Base-by-base conservation (phyloP, 2,888 invertebrate species). In the Chalcis sispes region DNA sequence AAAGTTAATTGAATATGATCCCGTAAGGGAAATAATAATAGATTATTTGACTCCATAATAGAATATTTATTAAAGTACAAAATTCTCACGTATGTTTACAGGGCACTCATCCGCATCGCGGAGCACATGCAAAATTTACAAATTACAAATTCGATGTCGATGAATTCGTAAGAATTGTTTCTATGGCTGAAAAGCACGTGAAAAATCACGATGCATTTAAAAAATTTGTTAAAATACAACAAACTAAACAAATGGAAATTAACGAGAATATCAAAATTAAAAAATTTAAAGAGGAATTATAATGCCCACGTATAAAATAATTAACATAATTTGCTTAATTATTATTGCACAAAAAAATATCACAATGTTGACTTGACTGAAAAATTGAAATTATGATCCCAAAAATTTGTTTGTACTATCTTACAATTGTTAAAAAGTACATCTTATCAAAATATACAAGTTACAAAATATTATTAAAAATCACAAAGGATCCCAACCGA, bases 81-180 rank as follows among this genome's bases (percentile, higher is more conserved):
- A 69, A 70, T 54, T 46, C 10, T 46, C 50, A 23, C 20, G 40
- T 58, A 32, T 32, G 27, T 71, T 70, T 65, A 42, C 81, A 95
- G 95, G 96, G 95, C 13, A 94, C 94, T 83, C 95, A 96, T 86
- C 95, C 96, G 0, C 94, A 95, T 27, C 94, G 95, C 7, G 94
- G 94, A 3, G 95, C 96, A 15, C 98, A 98, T 89, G 96, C 97
- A 0, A 99, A 99, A 89, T 99, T 99, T 88, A 97, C 97, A 20
- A 98, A 99, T 89, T 99, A 98, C 86, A 92, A 93, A 10, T 98
- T 99, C 89, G 95, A 99, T 86, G 92, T 93, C 0, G 86, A 91
- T 0, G 98, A 99, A 89, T 98, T 99, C 89, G 83, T 94, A 78
- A 90, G 94, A 70, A 89, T 98, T 36, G 94, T 98, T 0, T 89